These are phyloP conservation scores for Oncorhynchus gorbuscha DNA, from an alignment of 2,113 vertebrate genomes.

Conservation along the genomic window DNA sequence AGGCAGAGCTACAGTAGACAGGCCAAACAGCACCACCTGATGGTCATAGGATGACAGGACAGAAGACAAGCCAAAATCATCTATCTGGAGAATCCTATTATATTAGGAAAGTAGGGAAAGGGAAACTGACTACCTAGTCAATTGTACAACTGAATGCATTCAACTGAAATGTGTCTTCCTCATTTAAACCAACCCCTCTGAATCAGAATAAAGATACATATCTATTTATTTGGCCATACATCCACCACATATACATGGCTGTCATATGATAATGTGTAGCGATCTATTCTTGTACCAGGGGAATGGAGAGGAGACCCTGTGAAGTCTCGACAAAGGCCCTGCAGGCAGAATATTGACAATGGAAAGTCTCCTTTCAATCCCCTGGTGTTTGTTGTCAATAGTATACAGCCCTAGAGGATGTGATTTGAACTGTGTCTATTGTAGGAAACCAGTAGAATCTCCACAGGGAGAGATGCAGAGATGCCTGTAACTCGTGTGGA, in stretches of 20 bases:
- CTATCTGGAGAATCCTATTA: background rate
- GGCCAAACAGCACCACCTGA: conserved; percentile 1
- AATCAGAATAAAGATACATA: background rate
- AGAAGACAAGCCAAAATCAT: background rate
- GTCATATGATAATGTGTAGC: too few species aligned
- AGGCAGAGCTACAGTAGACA: conserved; percentile 29
- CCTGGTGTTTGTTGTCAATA: background rate
- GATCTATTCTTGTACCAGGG: too few species aligned
- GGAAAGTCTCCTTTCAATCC: background rate
- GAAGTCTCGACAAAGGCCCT: background rate
- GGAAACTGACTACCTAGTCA: too few species aligned
- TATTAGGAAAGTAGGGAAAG: background rate
- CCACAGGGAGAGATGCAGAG: background rate
- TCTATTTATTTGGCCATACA: background rate
- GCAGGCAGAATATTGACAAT: background rate
- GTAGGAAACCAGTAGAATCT: background rate
- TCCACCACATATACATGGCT: too few species aligned
- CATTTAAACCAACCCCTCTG: too few species aligned
- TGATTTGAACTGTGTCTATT: background rate
- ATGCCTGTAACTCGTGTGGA: too few species aligned
- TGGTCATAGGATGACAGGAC: conserved; percentile 6
- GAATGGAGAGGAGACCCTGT: background rate
- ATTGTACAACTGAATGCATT: too few species aligned
- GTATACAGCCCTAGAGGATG: background rate
- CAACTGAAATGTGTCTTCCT: too few species aligned